These are phyloP conservation scores for Colletes latitarsis DNA, from an alignment of 1,140 invertebrate species.

Conservation along the genomic window DNA sequence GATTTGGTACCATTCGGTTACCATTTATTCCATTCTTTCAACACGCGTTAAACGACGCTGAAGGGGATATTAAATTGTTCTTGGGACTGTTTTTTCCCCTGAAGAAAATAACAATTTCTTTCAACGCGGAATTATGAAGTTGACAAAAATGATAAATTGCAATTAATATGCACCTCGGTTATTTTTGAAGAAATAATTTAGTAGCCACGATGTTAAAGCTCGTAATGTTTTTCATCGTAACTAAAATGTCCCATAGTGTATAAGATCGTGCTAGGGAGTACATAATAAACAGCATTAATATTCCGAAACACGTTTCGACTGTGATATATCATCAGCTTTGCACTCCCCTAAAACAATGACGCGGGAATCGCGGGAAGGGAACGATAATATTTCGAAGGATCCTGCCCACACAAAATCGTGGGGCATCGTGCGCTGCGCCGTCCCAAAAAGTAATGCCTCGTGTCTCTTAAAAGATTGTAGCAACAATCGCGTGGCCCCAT, in stretches of 20 bases:
- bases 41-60: too few relatives aligned
- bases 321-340: conserved; percentile 66
- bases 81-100: too few relatives aligned
- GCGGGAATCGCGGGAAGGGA: conserved; percentile 43
- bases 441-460: conserved; percentile 63
- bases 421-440: conserved; percentile 38
- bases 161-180: too few relatives aligned
- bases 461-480: conserved; percentile 62
- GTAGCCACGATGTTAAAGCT: neutral
- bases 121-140: too few relatives aligned
- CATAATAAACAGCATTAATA: conserved; percentile 65
- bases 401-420: conserved; percentile 53
- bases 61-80: too few relatives aligned
- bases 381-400: conserved; percentile 66
- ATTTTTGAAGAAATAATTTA: neutral
- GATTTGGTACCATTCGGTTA: too few relatives aligned
- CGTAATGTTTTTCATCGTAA: neutral
- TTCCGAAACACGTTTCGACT: conserved; percentile 55
- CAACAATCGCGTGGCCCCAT: conserved; percentile 45
- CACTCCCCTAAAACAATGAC: conserved; percentile 67
- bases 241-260: neutral
- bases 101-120: too few relatives aligned
- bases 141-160: too few relatives aligned
- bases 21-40: too few relatives aligned
- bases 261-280: conserved; percentile 28